These are phyloP conservation scores for Cyrtonyx montezumae DNA, from an alignment of 2,113 vertebrate genomes.

Conservation along the genomic window DNA sequence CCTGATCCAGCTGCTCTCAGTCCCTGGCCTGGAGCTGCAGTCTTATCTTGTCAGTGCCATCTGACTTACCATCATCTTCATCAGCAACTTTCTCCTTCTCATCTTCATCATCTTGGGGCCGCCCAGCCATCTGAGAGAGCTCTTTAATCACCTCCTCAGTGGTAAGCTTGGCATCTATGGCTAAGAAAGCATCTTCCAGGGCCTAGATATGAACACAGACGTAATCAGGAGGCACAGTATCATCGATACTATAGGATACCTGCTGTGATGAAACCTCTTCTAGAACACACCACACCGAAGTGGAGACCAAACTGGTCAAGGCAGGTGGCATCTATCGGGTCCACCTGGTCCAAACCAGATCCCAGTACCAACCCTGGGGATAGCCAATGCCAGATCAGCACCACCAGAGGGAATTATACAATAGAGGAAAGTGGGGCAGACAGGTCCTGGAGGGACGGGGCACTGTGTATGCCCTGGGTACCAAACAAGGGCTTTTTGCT, in stretches of 20 bases:
- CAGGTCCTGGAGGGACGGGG: background rate
- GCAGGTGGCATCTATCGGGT: background rate
- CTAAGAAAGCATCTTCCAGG: slow-evolving; percentile 95
- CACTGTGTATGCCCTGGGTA: background rate
- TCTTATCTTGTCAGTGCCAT: background rate
- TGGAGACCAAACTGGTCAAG: background rate
- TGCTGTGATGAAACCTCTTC: background rate
- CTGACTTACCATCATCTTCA: slow-evolving; percentile 93
- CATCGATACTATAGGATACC: background rate
- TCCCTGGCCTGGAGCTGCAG: background rate
- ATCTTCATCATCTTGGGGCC: slow-evolving; percentile 87
- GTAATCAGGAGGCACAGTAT: background rate
- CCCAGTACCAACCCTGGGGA: background rate
- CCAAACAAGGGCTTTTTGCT: background rate
- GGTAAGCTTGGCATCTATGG: slow-evolving; percentile 92
- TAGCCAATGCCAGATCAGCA: fast-evolving
- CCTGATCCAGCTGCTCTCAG: background rate
- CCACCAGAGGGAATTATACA: background rate
- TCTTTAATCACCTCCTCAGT: slow-evolving; percentile 96
- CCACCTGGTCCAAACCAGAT: background rate
- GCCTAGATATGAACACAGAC: slow-evolving; percentile 78
- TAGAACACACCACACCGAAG: fast-evolving
- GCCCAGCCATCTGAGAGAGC: slow-evolving; percentile 91
- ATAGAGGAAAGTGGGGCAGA: background rate
- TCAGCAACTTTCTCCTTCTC: slow-evolving; percentile 93